Evolutionary conservation across 2,888 invertebrate genomes (phyloP).

Genomic region (Zaprionus bogoriensis): DNA sequence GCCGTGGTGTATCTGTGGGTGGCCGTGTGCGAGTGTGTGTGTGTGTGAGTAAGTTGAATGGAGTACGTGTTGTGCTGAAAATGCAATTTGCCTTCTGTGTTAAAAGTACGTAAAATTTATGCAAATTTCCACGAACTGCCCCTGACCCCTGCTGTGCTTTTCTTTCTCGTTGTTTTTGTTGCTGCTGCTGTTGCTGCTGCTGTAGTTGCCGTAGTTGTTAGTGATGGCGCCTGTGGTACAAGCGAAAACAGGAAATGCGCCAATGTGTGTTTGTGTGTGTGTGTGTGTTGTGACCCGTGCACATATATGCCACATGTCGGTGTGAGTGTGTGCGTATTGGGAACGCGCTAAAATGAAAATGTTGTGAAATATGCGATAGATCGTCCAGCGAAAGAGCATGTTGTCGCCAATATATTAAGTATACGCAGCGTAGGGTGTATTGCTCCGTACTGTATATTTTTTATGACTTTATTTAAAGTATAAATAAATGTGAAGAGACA

Average conservation of each 20-base stretch:
- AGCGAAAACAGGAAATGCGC: slow-evolving; percentile 74
- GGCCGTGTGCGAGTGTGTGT: slow-evolving; percentile 7
- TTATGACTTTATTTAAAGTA: too few relatives aligned
- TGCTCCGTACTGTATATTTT: too few relatives aligned
- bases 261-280: slow-evolving; percentile 49
- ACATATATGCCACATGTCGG: not conserved
- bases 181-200: not conserved
- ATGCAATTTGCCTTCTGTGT: slow-evolving; percentile 76
- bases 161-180: not conserved
- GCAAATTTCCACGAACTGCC: slow-evolving; percentile 62
- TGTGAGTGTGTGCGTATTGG: slow-evolving; percentile 34
- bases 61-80: slow-evolving; percentile 77
- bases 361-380: slow-evolving; percentile 66
- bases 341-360: slow-evolving; percentile 69
- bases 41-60: slow-evolving; percentile 60
- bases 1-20: slow-evolving; percentile 1
- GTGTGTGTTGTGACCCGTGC: slow-evolving; percentile 16
- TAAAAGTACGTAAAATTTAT: slow-evolving; percentile 76
- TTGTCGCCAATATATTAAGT: slow-evolving; percentile 7
- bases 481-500: too few relatives aligned
- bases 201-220: slow-evolving; percentile 9
- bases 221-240: slow-evolving; percentile 54
- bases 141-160: slow-evolving; percentile 28
- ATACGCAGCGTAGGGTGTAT: not conserved
- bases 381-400: slow-evolving; percentile 14